Conservation (phyloP, 1,140 invertebrate genomes). For the silkworm (Bombyx mori) region DNA sequence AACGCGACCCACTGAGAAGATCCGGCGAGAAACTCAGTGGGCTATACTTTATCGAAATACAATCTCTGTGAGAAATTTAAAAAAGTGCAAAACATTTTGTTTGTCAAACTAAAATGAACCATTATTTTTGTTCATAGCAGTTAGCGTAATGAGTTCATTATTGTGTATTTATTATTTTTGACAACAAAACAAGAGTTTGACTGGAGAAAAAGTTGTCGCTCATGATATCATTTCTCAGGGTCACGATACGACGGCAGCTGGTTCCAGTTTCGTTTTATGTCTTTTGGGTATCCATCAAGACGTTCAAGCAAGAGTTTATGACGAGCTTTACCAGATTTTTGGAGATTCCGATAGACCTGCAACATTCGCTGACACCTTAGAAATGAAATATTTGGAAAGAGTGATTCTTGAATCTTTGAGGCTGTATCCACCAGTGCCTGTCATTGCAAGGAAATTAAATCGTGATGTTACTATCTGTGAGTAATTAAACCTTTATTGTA, state of each 20-base stretch:
- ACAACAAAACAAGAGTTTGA: too few species aligned
- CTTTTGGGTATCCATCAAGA: constrained; percentile 86
- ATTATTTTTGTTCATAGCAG: too few species aligned
- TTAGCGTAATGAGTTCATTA: too few species aligned
- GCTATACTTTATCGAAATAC: too few species aligned
- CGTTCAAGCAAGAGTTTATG: constrained; percentile 80
- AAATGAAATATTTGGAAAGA: constrained; percentile 89
- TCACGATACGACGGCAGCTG: constrained; percentile 93
- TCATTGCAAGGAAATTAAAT: constrained; percentile 82
- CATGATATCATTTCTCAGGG: constrained; percentile 51
- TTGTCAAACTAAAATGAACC: too few species aligned
- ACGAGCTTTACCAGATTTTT: constrained; percentile 88
- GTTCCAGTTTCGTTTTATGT: constrained; percentile 87
- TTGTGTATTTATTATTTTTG: too few species aligned
- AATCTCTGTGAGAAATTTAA: too few species aligned
- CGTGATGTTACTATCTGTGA: constrained; percentile 43
- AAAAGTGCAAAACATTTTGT: too few species aligned
- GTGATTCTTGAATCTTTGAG: constrained; percentile 87
- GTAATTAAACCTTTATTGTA: constrained; percentile 21
- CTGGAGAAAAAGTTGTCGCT: too few species aligned
- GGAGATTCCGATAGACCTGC: constrained; percentile 81
- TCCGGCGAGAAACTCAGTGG: too few species aligned
- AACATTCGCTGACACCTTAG: constrained; percentile 82
- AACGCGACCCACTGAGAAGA: too few species aligned
- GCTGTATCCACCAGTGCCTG: constrained; percentile 88